Evolutionary conservation across 92 coral and sea anemone species (phyloP), one percentile per base, ranked within the genome.

Genomic region (Parazoanthus atlanticus): DNA sequence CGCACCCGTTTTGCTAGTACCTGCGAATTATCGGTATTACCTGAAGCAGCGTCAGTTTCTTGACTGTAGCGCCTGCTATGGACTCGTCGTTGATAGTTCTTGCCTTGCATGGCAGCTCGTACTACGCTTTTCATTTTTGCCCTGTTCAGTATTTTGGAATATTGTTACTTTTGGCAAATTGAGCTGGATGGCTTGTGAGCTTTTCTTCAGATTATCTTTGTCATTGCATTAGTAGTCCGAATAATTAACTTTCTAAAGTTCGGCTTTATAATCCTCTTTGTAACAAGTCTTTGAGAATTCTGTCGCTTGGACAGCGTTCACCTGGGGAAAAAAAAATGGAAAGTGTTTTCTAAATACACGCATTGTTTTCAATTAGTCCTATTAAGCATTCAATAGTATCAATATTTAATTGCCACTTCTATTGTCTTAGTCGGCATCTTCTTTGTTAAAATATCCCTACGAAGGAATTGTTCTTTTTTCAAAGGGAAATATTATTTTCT

Each of bases 1-100:
- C 85, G 81, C 3, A 95, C 88, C 25, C 98, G 85, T 23, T 43
- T 46, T 12, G 54, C 79, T 46, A 30, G 78, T 13, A 70, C 33
- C 79, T 41, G 78, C 65, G 54, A 19, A 32, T 32, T 16, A 25
- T 25, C 33, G 1, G 15, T n/a, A 61, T 80, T 41, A 31, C 21
- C 61, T n/a, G 76, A 30, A 34, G 40, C 75, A 38, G 19, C 21
- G 52, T 7, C 26, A 5, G 38, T 47, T 84, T 46, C 46, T 70
- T 70, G 78, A 46, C 43, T n/a, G 54, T 84, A 84, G 21, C 87
- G 78, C 32, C 38, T 84, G 65, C 87, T 84, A 6, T 84, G n/a
- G 3, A 69, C 25, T 15, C 28, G 79, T 17, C 31, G 26, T 21
- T 23, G 26, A 9, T 32, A 30, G 41, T 16, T 11, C n/a, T 71